Base-by-base conservation (phyloP, 2,888 invertebrate species). In the Melanostoma mellinum region DNA sequence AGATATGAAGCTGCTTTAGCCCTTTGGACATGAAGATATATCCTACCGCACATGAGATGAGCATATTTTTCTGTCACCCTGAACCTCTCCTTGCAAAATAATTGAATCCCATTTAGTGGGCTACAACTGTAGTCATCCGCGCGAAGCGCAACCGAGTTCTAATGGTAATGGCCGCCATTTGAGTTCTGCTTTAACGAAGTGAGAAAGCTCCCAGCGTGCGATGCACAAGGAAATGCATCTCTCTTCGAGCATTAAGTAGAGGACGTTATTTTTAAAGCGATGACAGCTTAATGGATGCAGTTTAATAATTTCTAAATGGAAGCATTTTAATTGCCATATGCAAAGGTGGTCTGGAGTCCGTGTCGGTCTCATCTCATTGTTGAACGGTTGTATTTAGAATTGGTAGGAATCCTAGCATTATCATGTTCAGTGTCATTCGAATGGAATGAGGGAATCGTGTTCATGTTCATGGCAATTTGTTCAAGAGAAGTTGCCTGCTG, bases 271-370 rank as follows among this genome's bases (percentile, higher is more conserved):
- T 73, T 78, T 56, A 53, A 20, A 71, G 67, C 79, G 84, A 79
- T 84, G 84, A 84, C 84, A 84, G 79, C 67, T 84, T 79, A 84
- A 84, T 84, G 84, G 84, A 84, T 79, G 67, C 71, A 75, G 84
- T 75, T 84, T 79, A 74, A 84, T 84, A 84, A 79, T 75, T 79
- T 75, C 65, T 79, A 71, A 79, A 75, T 79, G 65, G 60, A 75
- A 79, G 79, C 74, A 71, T 84, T 84, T 84, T 84, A 84, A 84
- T 84, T 84, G 84, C 74, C 9, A 30, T 63, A 84, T 78, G 82
- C 78, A 84, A 74, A 74, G 63, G 69, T 65, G 73, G 73, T 68
- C 63, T 38, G 20, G 30, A 50, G n/a, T 32, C 46, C 20, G 38
- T 10, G 44, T 20, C 20, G 48, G 53, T 42, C 36, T 8, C 20